These are phyloP conservation scores for Erethizon dorsatum DNA, from an alignment of 2,797 vertebrate genomes.

Conservation along the genomic window DNA sequence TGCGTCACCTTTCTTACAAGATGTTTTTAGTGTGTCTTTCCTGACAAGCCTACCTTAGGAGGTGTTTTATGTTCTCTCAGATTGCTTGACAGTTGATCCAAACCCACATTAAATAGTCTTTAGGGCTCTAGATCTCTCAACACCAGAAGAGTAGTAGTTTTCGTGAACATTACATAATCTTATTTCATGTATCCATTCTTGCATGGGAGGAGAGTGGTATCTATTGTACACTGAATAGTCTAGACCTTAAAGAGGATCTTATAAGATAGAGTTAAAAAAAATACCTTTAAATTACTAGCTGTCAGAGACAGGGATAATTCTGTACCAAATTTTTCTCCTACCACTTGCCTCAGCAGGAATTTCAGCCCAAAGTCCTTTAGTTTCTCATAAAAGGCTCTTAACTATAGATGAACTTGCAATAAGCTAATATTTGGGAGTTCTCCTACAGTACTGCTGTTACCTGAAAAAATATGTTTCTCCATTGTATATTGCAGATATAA, in stretches of 20 bases:
- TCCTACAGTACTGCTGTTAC: neutral
- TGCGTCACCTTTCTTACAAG: neutral
- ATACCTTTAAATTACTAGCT: neutral
- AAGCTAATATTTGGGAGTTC: neutral
- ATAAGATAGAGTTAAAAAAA: neutral
- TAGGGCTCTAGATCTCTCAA: neutral
- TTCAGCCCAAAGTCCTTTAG: neutral
- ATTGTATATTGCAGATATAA: neutral
- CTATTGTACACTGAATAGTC: neutral
- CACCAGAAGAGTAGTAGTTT: neutral
- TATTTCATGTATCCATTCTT: neutral
- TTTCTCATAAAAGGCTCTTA: conserved; percentile 41
- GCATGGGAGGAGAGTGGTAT: neutral
- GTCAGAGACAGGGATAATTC: neutral
- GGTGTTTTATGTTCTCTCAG: neutral
- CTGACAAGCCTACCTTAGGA: neutral
- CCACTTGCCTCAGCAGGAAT: conserved; percentile 2
- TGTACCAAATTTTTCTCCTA: neutral
- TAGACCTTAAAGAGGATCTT: conserved; percentile 10
- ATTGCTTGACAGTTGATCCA: neutral
- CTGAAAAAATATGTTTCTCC: neutral
- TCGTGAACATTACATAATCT: neutral
- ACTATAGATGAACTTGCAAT: conserved; percentile 39
- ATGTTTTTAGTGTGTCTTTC: neutral
- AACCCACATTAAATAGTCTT: neutral